Evolutionary conservation across 2,113 vertebrate species (phyloP), one percentile per base, ranked within the genome.

Genomic region (Typhlomys cinereus): DNA sequence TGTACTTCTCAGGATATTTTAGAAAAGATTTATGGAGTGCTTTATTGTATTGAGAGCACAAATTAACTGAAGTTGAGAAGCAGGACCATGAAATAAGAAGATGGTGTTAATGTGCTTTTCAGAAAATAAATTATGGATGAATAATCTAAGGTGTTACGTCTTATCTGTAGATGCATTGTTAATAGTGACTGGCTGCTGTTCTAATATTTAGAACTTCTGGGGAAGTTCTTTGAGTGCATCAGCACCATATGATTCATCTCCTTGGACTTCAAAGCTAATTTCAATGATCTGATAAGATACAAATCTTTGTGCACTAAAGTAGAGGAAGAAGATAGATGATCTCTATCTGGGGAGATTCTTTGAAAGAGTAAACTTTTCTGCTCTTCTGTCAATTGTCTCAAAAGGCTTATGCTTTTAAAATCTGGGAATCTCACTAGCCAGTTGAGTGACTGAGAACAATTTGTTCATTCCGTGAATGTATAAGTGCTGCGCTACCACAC

Each of bases 51-150:
- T 41, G 34, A n/a, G n/a, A n/a, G n/a, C n/a, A 6, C 81, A 44
- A 94, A 85, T 48, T 92, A 90, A 78, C 14, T 81, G 17, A 74
- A 64, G 21, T 74, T 54, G 87, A 88, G 36, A n/a, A 75, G 2
- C 11, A 89, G 85, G 84, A 89, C 46, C 39, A 82, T 79, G 91
- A 69, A 66, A 80, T 92, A 85, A 31, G 59, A 23, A 81, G 36
- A 84, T 61, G 81, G 74, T 46, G 17, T 34, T 83, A 84, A 44
- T 46, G 76, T 41, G 7, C 39, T 96, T 83, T 84, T 23, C 85
- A 70, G 11, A 80, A 52, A 89, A 46, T 76, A 86, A 90, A 67
- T 81, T 73, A 73, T 92, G 89, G 95, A 69, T 87, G 74, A 91
- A 78, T 90, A 92, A 86, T 31, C 46, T 50, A 29, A 59, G n/a